These are phyloP conservation scores for Campoplex capitator DNA, from an alignment of 2,888 invertebrate species.

Conservation along the genomic window DNA sequence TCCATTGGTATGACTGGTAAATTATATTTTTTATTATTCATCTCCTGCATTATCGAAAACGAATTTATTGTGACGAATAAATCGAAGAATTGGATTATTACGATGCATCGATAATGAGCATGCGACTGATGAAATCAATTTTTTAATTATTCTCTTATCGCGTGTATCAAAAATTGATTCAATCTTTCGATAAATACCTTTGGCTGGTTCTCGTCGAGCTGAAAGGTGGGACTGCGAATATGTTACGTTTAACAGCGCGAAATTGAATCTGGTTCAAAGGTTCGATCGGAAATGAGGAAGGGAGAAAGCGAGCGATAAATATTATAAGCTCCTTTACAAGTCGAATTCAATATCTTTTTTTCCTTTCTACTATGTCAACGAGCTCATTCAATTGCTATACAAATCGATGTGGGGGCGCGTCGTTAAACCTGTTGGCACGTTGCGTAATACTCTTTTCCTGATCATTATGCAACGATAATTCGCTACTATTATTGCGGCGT, in stretches of 20 bases:
- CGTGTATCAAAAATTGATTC: too few relatives aligned
- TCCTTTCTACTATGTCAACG: conserved; percentile 12
- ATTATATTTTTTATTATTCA: not conserved
- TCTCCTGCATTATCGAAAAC: not conserved
- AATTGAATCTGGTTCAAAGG: not conserved
- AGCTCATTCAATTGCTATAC: conserved; percentile 30
- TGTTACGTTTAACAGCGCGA: not conserved
- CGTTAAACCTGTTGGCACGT: conserved; percentile 62
- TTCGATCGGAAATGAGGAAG: not conserved
- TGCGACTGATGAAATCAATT: not conserved
- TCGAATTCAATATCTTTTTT: not conserved
- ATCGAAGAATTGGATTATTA: not conserved
- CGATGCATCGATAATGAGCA: not conserved
- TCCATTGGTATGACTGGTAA: not conserved
- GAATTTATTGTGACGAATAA: not conserved
- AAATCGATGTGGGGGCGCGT: conserved; percentile 55
- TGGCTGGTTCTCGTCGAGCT: not conserved
- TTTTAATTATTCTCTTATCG: conserved; percentile 1
- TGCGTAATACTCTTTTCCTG: conserved; percentile 53
- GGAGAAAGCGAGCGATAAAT: not conserved
- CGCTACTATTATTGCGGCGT: conserved; percentile 57
- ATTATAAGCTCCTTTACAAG: not conserved
- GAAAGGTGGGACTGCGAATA: not conserved
- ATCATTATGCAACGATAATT: conserved; percentile 60
- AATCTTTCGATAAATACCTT: not conserved